Evolutionary conservation across 2,888 invertebrate genomes (phyloP), one percentile per base, ranked within the genome.

Genomic region (Caenorhabditis angaria): DNA sequence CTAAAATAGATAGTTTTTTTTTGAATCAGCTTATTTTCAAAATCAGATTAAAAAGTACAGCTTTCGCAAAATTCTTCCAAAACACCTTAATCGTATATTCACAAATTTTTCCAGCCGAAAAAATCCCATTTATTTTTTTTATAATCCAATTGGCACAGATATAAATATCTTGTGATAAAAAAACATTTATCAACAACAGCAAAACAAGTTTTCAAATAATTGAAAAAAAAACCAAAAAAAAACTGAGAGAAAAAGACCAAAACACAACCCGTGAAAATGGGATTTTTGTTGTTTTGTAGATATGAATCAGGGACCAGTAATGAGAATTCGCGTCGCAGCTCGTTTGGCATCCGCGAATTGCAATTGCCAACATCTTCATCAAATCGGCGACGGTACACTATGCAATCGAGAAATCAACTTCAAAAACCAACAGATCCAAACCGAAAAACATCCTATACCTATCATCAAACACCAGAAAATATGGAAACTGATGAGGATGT

Each of bases 241-340:
- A n/a, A n/a, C n/a, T n/a, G n/a, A n/a, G n/a, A n/a, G n/a, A n/a
- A 32, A 32, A 10, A 41, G 41, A 41, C 18, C 41, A 41, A 41
- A 41, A 41, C 41, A 41, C 41, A 41, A 41, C 10, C 41, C 10
- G 41, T 18, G 18, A 41, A 32, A 32, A 32, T 32, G 32, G 32
- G 32, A 41, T 14, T 3, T 41, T 41, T 1, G 1, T 32, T 29
- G 32, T 61, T 61, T 65, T 28, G n/a, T 53, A 69, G 72, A 28
- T 76, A 73, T 65, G 77, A 79, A 55, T 74, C 76, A 22, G 77
- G 71, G 1, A 61, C 70, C 12, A 75, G 76, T 58, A 68, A 65
- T 50, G 75, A 75, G 24, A 61, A 55, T 22, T 77, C 77, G 50
- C 62, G 79, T 47, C 59, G 79, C 27, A 80, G 71, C 61, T 80